Evolutionary conservation across 2,113 vertebrate genomes (phyloP), one percentile per base, ranked within the genome.

Genomic region (Tetrax tetrax): DNA sequence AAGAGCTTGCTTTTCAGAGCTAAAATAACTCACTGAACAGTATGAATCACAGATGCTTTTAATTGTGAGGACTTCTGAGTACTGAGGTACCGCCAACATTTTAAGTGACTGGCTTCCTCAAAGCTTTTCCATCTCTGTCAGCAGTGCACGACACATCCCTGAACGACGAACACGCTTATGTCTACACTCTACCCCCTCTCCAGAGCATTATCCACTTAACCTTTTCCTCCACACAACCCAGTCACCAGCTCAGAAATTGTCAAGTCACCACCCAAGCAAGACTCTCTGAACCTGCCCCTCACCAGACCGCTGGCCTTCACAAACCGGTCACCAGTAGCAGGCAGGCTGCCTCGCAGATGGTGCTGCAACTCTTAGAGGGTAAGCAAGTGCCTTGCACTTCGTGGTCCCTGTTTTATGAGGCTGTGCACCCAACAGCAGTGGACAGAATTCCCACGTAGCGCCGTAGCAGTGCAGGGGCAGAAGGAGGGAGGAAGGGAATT

Each of bases 11-110:
- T 59, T 61, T 17, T 61, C 57, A 50, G 88, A 50, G 81, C 59
- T 68, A 78, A 24, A 79, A 37, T 4, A 54, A 50, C 23, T 83
- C 51, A 3, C 33, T 38, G 37, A 85, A n/a, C 70, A 43, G 28
- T 41, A 16, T 7, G 70, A 90, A 50, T 61, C 65, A 78, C 94
- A 95, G 60, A 68, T 47, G 71, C 59, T 96, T 91, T 76, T 43
- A 79, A 89, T 6, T 86, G 87, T 29, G 41, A 80, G 50, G 61
- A 92, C 37, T 94, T 86, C 80, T 11, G 21, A 10, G 71, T 27
- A 41, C 38, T 4, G 82, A 77, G 54, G 74, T 27, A n/a, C 18
- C 0, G 8, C 74, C 78, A 92, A 23, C 31, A 14, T 41, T 78
- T 59, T 9, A 12, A 63, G 20, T 31, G 41, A 66, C 28, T 37